A percentile compares a stretch with the other conserved stretches of the same genome.
phyloP scores from a whole-genome alignment of 2,797 vertebrate species.

The Neosilurus hyrtlii region DNA sequence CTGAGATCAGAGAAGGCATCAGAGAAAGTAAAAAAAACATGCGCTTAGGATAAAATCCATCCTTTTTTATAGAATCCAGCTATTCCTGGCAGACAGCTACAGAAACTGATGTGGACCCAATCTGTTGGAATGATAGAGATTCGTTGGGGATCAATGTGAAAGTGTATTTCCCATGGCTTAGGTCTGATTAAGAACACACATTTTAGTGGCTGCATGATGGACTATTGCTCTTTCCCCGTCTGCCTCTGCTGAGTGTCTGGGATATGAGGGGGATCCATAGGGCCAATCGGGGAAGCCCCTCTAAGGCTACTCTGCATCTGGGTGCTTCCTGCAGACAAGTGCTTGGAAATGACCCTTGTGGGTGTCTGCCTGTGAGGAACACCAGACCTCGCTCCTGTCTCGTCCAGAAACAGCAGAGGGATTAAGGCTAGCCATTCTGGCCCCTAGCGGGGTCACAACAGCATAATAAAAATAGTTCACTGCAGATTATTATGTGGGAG shows the following conservation, averaged over 20 bases:
- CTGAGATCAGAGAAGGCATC: conserved; percentile 1
- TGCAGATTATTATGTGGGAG: conserved; percentile 9
- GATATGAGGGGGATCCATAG: conserved; percentile 28
- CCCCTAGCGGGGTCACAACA: conserved; percentile 26
- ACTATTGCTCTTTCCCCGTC: conserved; percentile 22
- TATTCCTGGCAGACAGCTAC: conserved; percentile 16
- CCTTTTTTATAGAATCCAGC: conserved; percentile 12
- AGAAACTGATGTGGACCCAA: conserved; percentile 18
- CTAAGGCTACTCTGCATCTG: conserved; percentile 23
- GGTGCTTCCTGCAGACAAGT: conserved; percentile 53
- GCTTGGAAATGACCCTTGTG: conserved; percentile 44
- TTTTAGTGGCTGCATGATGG: conserved; percentile 30
- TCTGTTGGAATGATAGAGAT: conserved; percentile 4
- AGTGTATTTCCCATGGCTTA: conserved; percentile 35
- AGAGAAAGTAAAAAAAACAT: conserved; percentile 4
- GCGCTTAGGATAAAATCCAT: conserved; percentile 28
- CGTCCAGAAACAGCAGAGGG: conserved; percentile 33
- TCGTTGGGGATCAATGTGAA: conserved; percentile 30
- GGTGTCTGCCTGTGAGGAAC: conserved; percentile 53
- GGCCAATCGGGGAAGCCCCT: conserved; percentile 32
- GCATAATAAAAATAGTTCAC: conserved; percentile 29
- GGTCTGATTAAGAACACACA: conserved; percentile 26
- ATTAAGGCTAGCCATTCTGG: conserved; percentile 44
- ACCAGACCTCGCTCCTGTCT: conserved; percentile 46
- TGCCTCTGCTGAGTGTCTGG: conserved; percentile 46